Conservation (phyloP, 2,113 vertebrate species). For the Lepus timidus region DNA sequence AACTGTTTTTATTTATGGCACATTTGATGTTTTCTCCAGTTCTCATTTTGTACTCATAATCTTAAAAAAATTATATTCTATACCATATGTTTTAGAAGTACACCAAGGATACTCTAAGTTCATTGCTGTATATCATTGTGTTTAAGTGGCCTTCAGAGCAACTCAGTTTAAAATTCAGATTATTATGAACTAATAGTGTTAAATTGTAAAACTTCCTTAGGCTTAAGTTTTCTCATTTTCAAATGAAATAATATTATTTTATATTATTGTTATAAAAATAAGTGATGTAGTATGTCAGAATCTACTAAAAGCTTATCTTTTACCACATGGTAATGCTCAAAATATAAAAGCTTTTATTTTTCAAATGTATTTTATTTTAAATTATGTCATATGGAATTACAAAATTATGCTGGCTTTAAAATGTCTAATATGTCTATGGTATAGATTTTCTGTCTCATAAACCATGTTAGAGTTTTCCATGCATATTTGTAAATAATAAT, state of each 20-base stretch:
- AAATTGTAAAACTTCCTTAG: not conserved
- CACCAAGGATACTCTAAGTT: not conserved
- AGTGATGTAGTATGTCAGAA: not conserved
- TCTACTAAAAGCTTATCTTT: not conserved
- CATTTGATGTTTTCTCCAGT: not conserved
- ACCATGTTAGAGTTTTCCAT: not conserved
- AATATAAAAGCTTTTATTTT: not conserved
- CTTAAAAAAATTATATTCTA: not conserved
- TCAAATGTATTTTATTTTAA: not conserved
- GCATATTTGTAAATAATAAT: not conserved
- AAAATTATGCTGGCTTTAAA: not conserved
- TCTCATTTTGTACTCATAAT: constrained; percentile 33
- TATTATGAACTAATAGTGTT: not conserved
- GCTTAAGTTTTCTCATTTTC: constrained; percentile 27
- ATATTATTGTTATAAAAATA: constrained; percentile 2
- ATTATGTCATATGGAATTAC: not conserved
- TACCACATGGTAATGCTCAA: not conserved
- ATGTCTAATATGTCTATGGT: not conserved
- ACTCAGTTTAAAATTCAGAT: not conserved
- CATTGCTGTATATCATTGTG: not conserved
- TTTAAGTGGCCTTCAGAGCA: not conserved
- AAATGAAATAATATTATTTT: constrained; percentile 40
- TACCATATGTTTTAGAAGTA: not conserved
- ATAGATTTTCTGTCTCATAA: not conserved
- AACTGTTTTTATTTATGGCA: not conserved